A percentile compares a stretch with the other conserved stretches of the same genome.
phyloP scores from a whole-genome alignment of 2,888 invertebrate genomes.

The Drosophila formosana region DNA sequence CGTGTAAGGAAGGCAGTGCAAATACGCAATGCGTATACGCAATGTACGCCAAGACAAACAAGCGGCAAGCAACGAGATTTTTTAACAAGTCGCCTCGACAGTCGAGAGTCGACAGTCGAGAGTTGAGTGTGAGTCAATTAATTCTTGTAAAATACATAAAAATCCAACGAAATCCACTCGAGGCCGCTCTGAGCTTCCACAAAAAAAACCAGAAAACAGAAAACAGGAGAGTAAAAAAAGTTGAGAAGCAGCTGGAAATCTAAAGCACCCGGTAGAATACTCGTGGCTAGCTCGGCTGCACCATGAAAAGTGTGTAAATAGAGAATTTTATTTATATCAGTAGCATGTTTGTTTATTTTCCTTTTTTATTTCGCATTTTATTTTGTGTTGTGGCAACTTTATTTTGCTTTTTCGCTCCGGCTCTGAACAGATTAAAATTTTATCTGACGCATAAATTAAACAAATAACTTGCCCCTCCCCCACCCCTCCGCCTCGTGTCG shows the following conservation, averaged over 20 bases:
- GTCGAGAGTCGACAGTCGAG: no score
- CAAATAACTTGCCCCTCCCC: slow-evolving; percentile 70
- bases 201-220: neutral
- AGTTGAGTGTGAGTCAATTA: slow-evolving; percentile 71
- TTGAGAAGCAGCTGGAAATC: slow-evolving; percentile 45
- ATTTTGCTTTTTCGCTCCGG: slow-evolving; percentile 63
- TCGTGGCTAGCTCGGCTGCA: slow-evolving; percentile 19
- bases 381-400: slow-evolving; percentile 53
- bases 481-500: slow-evolving; percentile 2
- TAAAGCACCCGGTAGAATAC: slow-evolving; percentile 69
- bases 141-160: slow-evolving; percentile 67
- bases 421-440: slow-evolving; percentile 79
- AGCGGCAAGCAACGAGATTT: slow-evolving; percentile 47
- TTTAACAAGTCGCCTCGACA: slow-evolving; percentile 54
- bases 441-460: slow-evolving; percentile 81
- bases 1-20: slow-evolving; percentile 41
- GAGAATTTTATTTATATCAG: slow-evolving; percentile 72
- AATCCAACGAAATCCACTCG: slow-evolving; percentile 47
- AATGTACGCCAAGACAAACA: slow-evolving; percentile 59
- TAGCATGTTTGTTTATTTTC: slow-evolving; percentile 42
- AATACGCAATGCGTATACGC: slow-evolving; percentile 64
- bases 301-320: slow-evolving; percentile 75
- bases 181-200: slow-evolving; percentile 11
- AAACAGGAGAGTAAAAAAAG: neutral
- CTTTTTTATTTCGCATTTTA: slow-evolving; percentile 32